Base-by-base conservation (phyloP, 2,888 invertebrate species). In the Dicranocentrus wangi region DNA sequence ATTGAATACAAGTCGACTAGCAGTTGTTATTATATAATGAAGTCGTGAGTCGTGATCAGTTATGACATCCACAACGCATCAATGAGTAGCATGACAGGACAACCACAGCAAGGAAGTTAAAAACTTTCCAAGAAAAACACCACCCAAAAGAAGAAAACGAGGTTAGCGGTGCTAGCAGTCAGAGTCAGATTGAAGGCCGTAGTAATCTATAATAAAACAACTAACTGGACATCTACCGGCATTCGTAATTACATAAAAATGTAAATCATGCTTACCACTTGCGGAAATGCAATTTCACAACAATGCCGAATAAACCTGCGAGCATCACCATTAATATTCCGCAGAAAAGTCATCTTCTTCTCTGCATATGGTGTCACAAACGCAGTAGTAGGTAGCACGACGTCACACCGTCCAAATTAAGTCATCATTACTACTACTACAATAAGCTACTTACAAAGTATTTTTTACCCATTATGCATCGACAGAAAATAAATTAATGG, bases 201-300 rank as follows among this genome's bases (percentile, higher is more conserved):
- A 7, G n/a, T 51, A 51, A 51, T 27, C 60, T 17, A 60, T 60
- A 60, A 27, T 60, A 8, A 2, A 53, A 53, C 15, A 51, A 27
- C 8, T 60, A 60, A 60, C 60, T 60, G 60, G 60, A 60, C 60
- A 60, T 60, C 60, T 60, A 60, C 60, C 60, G 60, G 60, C 60
- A 60, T 60, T 17, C 23, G 60, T 60, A 60, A 60, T 60, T 60
- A 60, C 28, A 60, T 28, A 25, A 23, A 55, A 60, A 60, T 60
- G 32, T 60, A 60, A 60, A 60, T 28, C 32, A 60, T 60, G 25
- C 25, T 55, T 23, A 10, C 3, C 32, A 32, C 3, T 32, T 7
- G 10, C 32, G 10, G n/a, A n/a, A n/a, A n/a, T n/a, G n/a, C n/a
- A n/a, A n/a, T n/a, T n/a, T n/a, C n/a, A n/a, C n/a, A n/a, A n/a